phyloP scores from a whole-genome alignment of 1,140 invertebrate genomes.

The Caenorhabditis tropicalis region DNA sequence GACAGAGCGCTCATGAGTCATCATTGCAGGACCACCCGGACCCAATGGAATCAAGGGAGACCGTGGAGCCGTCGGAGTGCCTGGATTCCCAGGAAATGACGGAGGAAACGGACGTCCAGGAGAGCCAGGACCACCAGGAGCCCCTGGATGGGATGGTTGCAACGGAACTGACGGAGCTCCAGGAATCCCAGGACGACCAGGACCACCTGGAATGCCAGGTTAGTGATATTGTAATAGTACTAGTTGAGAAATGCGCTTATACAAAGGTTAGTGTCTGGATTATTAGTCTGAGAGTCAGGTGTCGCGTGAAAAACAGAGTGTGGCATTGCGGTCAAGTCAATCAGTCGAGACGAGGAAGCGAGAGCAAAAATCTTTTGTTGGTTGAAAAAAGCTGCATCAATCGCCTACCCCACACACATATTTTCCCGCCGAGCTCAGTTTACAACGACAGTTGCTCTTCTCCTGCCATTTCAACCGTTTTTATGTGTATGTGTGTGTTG shows the following conservation, averaged over 20 bases:
- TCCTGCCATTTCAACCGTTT: background rate
- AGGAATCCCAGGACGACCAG: conserved; percentile 63
- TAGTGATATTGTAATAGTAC: background rate
- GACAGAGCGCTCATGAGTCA: conserved; percentile 49
- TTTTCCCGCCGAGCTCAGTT: background rate
- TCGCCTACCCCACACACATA: background rate
- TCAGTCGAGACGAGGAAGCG: background rate
- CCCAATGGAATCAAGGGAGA: conserved; percentile 66
- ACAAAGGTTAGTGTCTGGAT: background rate
- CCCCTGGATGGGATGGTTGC: conserved; percentile 71
- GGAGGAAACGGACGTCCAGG: conserved; percentile 67
- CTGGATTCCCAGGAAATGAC: conserved; percentile 71
- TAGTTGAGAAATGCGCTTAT: background rate
- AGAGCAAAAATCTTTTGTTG: background rate
- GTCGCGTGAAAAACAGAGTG: background rate
- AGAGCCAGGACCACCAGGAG: conserved; percentile 70
- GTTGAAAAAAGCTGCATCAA: background rate
- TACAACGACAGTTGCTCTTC: conserved; percentile 1
- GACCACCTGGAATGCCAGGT: conserved; percentile 74
- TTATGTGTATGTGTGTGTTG: background rate
- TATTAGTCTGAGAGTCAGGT: background rate
- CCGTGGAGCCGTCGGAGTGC: conserved; percentile 61
- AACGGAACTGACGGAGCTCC: conserved; percentile 71
- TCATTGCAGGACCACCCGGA: conserved; percentile 66
- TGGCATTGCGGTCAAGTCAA: background rate